Percentiles rank a stretch among this genome's conserved stretches.
Evolutionary conservation across 2,113 vertebrate genomes (phyloP).

Genomic region (Conger conger): DNA sequence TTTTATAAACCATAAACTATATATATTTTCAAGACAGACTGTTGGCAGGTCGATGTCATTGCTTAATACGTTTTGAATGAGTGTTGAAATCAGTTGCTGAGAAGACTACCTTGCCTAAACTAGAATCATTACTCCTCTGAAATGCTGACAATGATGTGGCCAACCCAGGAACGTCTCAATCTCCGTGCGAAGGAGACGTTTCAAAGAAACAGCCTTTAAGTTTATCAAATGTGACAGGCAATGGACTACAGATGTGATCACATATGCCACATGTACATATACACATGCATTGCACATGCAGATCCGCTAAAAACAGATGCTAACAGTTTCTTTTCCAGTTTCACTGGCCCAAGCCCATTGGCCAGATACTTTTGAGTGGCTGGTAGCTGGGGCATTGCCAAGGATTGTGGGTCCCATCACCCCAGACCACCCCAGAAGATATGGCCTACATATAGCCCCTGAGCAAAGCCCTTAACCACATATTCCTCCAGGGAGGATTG

Average conservation of each 20-base stretch:
- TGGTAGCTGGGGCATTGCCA: neutral
- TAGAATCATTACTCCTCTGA: neutral
- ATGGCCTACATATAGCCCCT: too few relatives aligned
- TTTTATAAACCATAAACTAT: neutral
- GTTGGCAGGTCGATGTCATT: neutral
- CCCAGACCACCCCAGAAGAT: too few relatives aligned
- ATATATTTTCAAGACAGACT: neutral
- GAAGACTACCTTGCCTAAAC: neutral
- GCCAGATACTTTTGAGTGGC: neutral
- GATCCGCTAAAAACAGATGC: neutral
- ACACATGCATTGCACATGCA: neutral
- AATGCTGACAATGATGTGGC: neutral
- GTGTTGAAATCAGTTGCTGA: neutral
- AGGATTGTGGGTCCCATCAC: neutral
- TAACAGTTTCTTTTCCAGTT: neutral
- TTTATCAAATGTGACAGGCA: neutral
- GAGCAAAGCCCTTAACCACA: too few relatives aligned
- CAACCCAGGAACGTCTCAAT: neutral
- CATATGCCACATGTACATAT: neutral
- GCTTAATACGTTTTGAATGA: neutral
- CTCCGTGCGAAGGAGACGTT: neutral
- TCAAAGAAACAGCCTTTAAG: neutral
- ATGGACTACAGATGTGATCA: conserved; percentile 1
- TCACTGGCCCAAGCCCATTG: neutral
- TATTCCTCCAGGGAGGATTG: too few relatives aligned